Base-by-base conservation (phyloP, 2,113 vertebrate genomes). In the Brachypodius melanocephalos region DNA sequence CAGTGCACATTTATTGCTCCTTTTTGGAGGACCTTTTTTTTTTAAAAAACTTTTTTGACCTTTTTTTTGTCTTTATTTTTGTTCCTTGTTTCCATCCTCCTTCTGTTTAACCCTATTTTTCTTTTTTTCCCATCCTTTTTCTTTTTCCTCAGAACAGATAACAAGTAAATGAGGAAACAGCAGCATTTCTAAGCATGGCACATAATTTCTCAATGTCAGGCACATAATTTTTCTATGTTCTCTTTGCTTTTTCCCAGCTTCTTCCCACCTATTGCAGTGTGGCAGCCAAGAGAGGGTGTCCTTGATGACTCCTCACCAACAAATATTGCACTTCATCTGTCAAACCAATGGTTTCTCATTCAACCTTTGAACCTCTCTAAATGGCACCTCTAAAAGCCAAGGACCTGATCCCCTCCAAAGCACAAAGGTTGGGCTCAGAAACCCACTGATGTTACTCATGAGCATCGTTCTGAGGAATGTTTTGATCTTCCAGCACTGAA, bases 1-100 rank as follows among this genome's bases (percentile, higher is more conserved):
- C 88, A 38, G 69, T 89, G 95, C 94, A 65, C 81, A 95, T 81
- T 93, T 88, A 59, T 69, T 15, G 48, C 92, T 97, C 97, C 96
- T 97, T 92, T 96, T 97, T 86, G 87, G 85, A 89, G 75, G 12
- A 72, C 19, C 46, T 43, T 46, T 69, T 34, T 29, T 12, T 40
- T 21, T 22, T 15, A 0, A n/a, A n/a, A n/a, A n/a, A 2, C 6
- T 8, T 19, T 59, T 45, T 36, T 68, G 3, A 8, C 11, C 10
- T 32, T 40, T 62, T 54, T 61, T 25, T 14, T 1, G 2, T 21
- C 16, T 73, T 32, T 31, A 32, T 51, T 45, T 66, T 2, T 49
- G 3, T 48, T 48, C 32, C 34, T 24, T 43, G 10, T 81, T 74
- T 45, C 22, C 21, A 28, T 32, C n/a, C 2, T 10, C 3, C 4